phyloP scores from a whole-genome alignment of 2,888 invertebrate species.

The Aproaerema taeniolella region DNA sequence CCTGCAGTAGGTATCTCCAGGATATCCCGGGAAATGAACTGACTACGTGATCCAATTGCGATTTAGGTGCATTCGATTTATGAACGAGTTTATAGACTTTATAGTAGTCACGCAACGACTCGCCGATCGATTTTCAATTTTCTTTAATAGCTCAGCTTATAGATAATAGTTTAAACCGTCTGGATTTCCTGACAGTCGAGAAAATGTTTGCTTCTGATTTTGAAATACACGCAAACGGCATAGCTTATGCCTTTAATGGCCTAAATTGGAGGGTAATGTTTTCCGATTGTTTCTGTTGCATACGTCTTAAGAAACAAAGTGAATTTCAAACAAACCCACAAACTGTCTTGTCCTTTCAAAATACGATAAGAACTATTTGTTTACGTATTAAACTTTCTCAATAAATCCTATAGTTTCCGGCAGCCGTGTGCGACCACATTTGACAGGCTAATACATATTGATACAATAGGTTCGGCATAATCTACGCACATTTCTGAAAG shows the following conservation, averaged over 20 bases:
- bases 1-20: conserved; percentile 54
- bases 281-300: too few species aligned
- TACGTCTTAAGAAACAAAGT: too few species aligned
- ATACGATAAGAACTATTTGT: conserved; percentile 20
- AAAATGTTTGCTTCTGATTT: too few species aligned
- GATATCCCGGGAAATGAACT: conserved; percentile 66
- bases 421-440: conserved; percentile 46
- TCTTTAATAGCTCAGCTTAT: conserved; percentile 3
- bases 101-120: conserved; percentile 38
- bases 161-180: conserved; percentile 9
- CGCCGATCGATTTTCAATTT: conserved; percentile 18
- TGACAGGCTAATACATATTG: conserved; percentile 62
- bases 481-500: neutral
- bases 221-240: too few species aligned
- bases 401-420: conserved; percentile 56
- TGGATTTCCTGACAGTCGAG: too few species aligned
- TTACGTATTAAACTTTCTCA: conserved; percentile 50
- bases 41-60: conserved; percentile 76
- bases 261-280: too few species aligned
- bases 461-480: conserved; percentile 35
- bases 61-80: conserved; percentile 69
- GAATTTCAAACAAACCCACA: conserved; percentile 1
- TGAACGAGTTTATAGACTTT: conserved; percentile 39
- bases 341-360: conserved; percentile 6
- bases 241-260: too few species aligned